phyloP scores from a whole-genome alignment of 2,888 invertebrate genomes.

The Mimumesa dahlbomi region DNA sequence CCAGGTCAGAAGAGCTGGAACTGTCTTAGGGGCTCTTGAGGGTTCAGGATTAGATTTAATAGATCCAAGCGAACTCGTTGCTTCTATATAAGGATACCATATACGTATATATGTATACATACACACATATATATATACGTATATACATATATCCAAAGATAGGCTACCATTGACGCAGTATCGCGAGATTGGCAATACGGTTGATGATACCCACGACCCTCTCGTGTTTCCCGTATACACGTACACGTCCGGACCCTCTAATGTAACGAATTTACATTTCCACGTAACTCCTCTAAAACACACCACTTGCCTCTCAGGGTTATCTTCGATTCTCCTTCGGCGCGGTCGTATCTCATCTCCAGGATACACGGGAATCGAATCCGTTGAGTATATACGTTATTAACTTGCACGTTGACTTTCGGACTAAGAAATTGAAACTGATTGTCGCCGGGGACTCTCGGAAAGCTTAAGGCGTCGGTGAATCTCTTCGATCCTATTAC shows the following conservation, averaged over 20 bases:
- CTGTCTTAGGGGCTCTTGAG: constrained; percentile 35
- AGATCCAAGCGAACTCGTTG: constrained; percentile 32
- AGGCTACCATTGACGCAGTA: constrained; percentile 33
- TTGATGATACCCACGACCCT: background rate
- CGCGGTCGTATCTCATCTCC: too few relatives aligned
- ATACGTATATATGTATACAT: too few relatives aligned
- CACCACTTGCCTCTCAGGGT: too few relatives aligned
- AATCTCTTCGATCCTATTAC: constrained; percentile 42
- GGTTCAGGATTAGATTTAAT: constrained; percentile 55
- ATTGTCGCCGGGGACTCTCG: background rate
- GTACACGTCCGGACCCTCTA: constrained; percentile 3
- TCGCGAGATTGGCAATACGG: constrained; percentile 26
- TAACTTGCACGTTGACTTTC: constrained; percentile 7
- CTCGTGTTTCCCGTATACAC: background rate
- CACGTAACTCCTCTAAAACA: background rate
- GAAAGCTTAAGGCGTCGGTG: constrained; percentile 2
- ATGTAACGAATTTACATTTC: background rate
- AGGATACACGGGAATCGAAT: too few relatives aligned
- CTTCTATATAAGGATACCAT: constrained; percentile 28
- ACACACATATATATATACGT: too few relatives aligned
- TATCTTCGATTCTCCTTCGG: too few relatives aligned
- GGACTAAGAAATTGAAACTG: constrained; percentile 18
- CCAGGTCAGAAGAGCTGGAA: constrained; percentile 45
- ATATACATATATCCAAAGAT: constrained; percentile 44
- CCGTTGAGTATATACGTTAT: background rate